phyloP scores from a whole-genome alignment of 2,113 vertebrate species.

The Amphiprion ocellaris region DNA sequence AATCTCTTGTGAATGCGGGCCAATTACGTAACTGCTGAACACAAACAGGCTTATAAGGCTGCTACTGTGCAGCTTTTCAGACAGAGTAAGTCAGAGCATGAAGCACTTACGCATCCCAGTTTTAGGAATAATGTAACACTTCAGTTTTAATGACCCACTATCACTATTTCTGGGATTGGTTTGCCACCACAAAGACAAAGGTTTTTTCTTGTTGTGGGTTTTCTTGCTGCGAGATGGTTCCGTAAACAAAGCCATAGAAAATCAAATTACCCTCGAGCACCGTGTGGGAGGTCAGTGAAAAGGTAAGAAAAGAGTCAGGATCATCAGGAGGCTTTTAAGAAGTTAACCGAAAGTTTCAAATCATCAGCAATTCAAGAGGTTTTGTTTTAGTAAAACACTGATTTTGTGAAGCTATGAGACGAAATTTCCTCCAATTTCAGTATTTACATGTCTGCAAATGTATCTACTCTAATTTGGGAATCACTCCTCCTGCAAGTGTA shows the following conservation, averaged over 20 bases:
- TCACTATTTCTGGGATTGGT: not conserved
- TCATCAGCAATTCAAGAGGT: not conserved
- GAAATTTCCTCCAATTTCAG: not conserved
- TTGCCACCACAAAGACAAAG: not conserved
- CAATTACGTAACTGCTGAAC: conserved; percentile 52
- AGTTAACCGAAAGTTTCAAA: not conserved
- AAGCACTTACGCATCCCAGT: conserved; percentile 6
- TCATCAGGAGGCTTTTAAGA: conserved; percentile 20
- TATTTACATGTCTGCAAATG: conserved; percentile 3
- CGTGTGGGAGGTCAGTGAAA: conserved; percentile 21
- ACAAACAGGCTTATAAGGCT: conserved; percentile 36
- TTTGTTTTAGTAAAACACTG: conserved; percentile 10
- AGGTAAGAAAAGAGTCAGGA: conserved; percentile 14
- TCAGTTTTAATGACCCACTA: conserved; percentile 15
- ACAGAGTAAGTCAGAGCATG: not conserved
- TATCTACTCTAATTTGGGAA: conserved; percentile 1
- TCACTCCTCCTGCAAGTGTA: not conserved
- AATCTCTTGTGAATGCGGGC: conserved; percentile 54
- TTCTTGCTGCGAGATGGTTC: conserved; percentile 4
- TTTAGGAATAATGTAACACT: conserved; percentile 35
- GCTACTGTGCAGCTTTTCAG: conserved; percentile 45
- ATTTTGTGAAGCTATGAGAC: not conserved
- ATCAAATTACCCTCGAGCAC: conserved; percentile 13
- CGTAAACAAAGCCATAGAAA: conserved; percentile 13
- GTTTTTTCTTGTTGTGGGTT: not conserved